Conservation (phyloP, 1,140 invertebrate species). For the Coenobita brevimanus region DNA sequence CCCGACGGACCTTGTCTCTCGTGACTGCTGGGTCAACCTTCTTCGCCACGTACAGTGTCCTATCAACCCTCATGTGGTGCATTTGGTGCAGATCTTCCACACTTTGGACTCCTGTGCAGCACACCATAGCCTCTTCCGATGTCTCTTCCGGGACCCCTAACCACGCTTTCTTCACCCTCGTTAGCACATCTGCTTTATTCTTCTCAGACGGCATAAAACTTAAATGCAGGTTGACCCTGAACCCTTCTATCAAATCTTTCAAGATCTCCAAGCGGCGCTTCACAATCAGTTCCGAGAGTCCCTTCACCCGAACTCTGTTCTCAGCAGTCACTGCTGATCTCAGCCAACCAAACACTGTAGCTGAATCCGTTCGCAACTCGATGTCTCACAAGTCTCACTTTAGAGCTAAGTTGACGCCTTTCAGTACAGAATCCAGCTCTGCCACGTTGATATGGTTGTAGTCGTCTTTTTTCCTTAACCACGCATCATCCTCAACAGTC, state of each 20-base stretch:
- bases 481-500: background rate
- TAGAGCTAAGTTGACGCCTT: background rate
- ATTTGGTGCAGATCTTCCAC: constrained; percentile 5
- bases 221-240: background rate
- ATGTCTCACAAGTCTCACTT: background rate
- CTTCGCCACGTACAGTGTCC: constrained; percentile 29
- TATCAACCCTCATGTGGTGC: constrained; percentile 40
- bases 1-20: background rate
- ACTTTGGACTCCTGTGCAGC: background rate
- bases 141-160: background rate
- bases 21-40: constrained; percentile 24
- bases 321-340: background rate
- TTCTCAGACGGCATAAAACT: background rate
- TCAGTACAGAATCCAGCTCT: background rate
- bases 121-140: constrained; percentile 3
- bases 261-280: background rate
- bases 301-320: background rate
- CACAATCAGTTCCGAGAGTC: background rate
- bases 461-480: constrained; percentile 9
- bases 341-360: background rate
- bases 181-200: constrained; percentile 17
- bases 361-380: background rate
- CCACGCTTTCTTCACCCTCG: constrained; percentile 23
- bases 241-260: background rate
- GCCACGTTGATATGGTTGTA: constrained; percentile 25